Evolutionary conservation across 2,888 invertebrate species (phyloP).

Genomic region (Nasonovia ribisnigri): DNA sequence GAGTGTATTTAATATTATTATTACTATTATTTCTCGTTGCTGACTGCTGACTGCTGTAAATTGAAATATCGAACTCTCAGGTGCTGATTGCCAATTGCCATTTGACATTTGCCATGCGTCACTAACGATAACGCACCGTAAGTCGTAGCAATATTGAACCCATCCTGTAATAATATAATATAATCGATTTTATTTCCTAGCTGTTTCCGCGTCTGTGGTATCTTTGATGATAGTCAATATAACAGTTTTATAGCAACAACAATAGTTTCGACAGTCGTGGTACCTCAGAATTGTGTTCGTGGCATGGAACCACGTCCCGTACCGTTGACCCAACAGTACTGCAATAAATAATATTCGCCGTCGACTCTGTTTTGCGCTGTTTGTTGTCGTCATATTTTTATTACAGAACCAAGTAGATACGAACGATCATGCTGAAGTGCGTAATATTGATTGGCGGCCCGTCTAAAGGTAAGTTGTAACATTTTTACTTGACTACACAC

Average conservation of each 20-base stretch:
- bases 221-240: not conserved
- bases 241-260: not conserved
- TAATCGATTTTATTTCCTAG: not conserved
- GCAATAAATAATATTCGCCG: not conserved
- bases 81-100: not conserved
- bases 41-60: not conserved
- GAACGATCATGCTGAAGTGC: constrained; percentile 68
- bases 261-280: not conserved
- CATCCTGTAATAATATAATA: not conserved
- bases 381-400: not conserved
- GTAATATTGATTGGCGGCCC: constrained; percentile 94
- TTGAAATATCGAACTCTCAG: no score
- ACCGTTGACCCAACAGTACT: not conserved
- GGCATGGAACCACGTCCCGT: not conserved
- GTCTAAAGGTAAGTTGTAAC: constrained; percentile 82
- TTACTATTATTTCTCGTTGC: not conserved
- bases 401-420: not conserved
- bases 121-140: not conserved
- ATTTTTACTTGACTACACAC: constrained; percentile 35
- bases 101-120: not conserved
- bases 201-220: not conserved
- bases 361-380: not conserved
- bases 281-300: not conserved
- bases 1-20: not conserved
- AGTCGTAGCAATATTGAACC: not conserved